phyloP scores from a whole-genome alignment of 2,888 invertebrate species.

The Elmis aenea region DNA sequence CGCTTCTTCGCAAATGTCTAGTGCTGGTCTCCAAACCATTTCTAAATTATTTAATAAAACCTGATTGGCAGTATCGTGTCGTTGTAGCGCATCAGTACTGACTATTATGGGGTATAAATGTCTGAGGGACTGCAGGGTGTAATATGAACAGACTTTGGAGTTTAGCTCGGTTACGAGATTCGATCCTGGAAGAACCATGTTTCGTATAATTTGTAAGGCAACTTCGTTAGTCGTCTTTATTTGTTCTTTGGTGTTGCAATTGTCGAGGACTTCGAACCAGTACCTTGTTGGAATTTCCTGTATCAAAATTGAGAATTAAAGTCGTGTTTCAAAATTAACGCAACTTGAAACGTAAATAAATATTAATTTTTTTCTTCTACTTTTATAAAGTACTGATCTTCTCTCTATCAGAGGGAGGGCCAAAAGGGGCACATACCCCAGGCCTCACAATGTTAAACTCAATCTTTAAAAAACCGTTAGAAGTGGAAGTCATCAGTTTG shows the following conservation, averaged over 20 bases:
- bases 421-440: too few species aligned
- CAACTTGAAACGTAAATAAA: background rate
- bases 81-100: constrained; percentile 27
- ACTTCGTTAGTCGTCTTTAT: constrained; percentile 16
- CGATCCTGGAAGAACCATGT: constrained; percentile 40
- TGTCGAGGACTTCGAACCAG: constrained; percentile 35
- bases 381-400: too few species aligned
- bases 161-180: constrained; percentile 38
- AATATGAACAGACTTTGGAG: constrained; percentile 28
- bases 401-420: too few species aligned
- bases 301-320: too few species aligned
- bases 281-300: constrained; percentile 38
- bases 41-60: constrained; percentile 45
- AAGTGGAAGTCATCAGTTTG: too few species aligned
- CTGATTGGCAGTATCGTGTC: constrained; percentile 26
- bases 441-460: too few species aligned
- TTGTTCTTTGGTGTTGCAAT: constrained; percentile 15
- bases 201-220: constrained; percentile 26
- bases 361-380: too few species aligned
- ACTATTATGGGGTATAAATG: constrained; percentile 29
- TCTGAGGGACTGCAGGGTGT: constrained; percentile 24
- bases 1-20: constrained; percentile 55
- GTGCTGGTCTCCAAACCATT: constrained; percentile 62
- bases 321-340: constrained; percentile 2
- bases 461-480: too few species aligned